These are phyloP conservation scores for Psilopogon haemacephalus DNA, from an alignment of 2,113 vertebrate genomes.

Conservation along the genomic window DNA sequence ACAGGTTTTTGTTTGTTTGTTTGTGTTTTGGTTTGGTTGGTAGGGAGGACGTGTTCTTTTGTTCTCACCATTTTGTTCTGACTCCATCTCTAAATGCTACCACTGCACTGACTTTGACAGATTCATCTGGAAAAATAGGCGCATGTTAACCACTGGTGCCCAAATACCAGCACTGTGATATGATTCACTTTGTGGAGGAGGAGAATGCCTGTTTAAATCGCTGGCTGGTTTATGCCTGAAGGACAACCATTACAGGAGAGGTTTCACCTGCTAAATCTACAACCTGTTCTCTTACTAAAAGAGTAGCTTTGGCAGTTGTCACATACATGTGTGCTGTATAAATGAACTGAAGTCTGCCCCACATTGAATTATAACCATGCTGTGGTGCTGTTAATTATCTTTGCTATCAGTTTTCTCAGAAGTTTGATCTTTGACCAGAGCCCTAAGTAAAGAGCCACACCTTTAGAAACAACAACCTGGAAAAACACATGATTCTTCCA, in stretches of 20 bases:
- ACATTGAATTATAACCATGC: accelerated
- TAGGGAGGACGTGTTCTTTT: slow-evolving; percentile 42
- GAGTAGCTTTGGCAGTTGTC: background rate
- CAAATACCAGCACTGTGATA: slow-evolving; percentile 21
- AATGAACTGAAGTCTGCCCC: background rate
- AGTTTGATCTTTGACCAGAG: background rate
- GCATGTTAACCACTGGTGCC: background rate
- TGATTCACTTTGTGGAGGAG: slow-evolving; percentile 28
- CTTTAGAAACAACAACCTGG: background rate
- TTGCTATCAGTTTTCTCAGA: background rate
- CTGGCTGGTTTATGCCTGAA: background rate
- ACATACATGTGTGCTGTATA: background rate
- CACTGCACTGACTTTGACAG: background rate
- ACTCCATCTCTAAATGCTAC: background rate
- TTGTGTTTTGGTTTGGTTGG: slow-evolving; percentile 49
- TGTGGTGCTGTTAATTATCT: background rate
- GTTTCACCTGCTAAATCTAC: background rate
- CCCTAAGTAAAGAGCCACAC: background rate
- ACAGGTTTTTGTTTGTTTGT: slow-evolving; percentile 57
- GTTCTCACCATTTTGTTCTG: slow-evolving; percentile 38
- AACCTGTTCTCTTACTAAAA: background rate
- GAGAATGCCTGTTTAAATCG: background rate
- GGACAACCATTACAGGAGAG: background rate
- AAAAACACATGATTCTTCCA: background rate
- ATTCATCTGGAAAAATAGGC: slow-evolving; percentile 43